phyloP scores from a whole-genome alignment of 2,113 vertebrate genomes.

The Empidonax alnorum region DNA sequence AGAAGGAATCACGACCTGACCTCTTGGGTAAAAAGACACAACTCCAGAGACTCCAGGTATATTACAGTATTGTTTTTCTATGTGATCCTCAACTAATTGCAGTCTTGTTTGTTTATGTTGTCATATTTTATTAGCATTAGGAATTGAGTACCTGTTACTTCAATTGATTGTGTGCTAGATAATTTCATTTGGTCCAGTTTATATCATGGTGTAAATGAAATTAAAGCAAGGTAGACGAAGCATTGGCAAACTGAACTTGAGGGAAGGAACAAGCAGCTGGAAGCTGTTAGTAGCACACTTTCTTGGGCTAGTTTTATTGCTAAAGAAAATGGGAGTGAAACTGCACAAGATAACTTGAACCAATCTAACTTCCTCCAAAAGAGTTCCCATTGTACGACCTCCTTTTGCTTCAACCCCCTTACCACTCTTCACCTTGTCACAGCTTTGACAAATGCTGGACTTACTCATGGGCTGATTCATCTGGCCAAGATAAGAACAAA shows the following conservation, averaged over 20 bases:
- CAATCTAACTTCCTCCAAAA: background rate
- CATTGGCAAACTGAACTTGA: background rate
- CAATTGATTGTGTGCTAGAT: background rate
- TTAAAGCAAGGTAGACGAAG: background rate
- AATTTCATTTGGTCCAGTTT: background rate
- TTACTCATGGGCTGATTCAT: background rate
- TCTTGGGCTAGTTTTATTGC: background rate
- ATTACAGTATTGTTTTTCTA: background rate
- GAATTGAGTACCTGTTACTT: background rate
- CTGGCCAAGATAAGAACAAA: background rate
- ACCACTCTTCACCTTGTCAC: background rate
- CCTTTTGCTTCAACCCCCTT: background rate
- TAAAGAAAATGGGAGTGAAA: background rate
- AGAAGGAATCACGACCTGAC: slow-evolving; percentile 77
- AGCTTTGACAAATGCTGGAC: background rate
- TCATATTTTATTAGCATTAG: background rate
- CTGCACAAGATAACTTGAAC: background rate
- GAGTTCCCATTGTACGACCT: background rate
- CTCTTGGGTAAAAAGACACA: slow-evolving; percentile 87
- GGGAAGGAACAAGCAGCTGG: background rate
- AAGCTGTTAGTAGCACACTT: background rate
- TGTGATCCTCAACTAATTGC: background rate
- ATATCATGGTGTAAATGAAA: background rate
- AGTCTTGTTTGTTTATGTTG: background rate
- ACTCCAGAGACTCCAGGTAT: slow-evolving; percentile 84